phyloP scores from a whole-genome alignment of 1,140 invertebrate genomes.

The Apis cerana region DNA sequence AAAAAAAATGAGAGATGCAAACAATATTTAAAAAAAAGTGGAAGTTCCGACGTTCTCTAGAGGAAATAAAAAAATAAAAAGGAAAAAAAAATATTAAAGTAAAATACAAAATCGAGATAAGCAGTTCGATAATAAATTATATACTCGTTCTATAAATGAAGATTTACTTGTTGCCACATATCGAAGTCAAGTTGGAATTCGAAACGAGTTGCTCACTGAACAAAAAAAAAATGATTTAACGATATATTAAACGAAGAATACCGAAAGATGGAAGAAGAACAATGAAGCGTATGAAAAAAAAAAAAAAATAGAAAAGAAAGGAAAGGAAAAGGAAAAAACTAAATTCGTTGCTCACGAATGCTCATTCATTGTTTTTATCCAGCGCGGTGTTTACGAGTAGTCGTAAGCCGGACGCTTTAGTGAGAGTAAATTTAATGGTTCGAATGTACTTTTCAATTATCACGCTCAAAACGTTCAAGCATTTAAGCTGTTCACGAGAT shows the following conservation, averaged over 20 bases:
- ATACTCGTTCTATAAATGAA: constrained; percentile 34
- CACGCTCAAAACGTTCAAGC: constrained; percentile 41
- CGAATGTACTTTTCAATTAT: constrained; percentile 38
- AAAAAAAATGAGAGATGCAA: background rate
- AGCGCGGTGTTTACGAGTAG: constrained; percentile 3
- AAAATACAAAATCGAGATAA: background rate
- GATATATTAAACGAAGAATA: background rate
- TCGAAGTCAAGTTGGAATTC: constrained; percentile 48
- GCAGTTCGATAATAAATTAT: constrained; percentile 32
- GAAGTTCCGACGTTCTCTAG: background rate
- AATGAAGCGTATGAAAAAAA: background rate
- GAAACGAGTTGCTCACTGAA: constrained; percentile 52
- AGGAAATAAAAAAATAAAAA: background rate
- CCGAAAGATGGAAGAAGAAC: background rate
- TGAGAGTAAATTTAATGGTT: constrained; percentile 38
- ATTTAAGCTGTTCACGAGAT: constrained; percentile 48
- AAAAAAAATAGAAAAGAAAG: background rate
- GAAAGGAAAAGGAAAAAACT: background rate
- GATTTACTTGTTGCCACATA: constrained; percentile 49
- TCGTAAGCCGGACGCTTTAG: constrained; percentile 26
- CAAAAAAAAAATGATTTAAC: constrained; percentile 2
- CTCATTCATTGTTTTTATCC: constrained; percentile 60
- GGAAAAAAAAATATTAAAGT: no score
- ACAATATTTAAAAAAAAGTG: background rate
- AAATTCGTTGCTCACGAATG: constrained; percentile 54